phyloP scores from a whole-genome alignment of 2,113 vertebrate genomes.

The Ceuthmochares aereus region DNA sequence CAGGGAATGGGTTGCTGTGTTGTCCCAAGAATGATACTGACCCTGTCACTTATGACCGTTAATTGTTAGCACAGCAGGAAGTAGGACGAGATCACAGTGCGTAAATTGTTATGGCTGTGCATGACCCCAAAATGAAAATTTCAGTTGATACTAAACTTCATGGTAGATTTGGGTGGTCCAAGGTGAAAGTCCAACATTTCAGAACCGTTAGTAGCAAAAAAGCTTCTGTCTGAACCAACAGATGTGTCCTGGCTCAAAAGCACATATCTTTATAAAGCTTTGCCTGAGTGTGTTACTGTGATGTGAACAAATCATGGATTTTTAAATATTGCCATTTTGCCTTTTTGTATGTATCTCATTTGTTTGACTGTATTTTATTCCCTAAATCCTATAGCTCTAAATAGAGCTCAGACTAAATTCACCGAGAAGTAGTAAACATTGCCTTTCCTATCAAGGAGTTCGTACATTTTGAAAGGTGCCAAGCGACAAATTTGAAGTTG shows the following conservation, averaged over 20 bases:
- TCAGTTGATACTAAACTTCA: fast-evolving
- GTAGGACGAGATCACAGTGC: no score
- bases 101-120: fast-evolving
- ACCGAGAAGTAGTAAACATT: neutral
- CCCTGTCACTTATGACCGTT: fast-evolving
- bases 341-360: neutral
- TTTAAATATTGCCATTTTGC: neutral
- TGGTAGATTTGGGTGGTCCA: neutral
- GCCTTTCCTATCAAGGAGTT: neutral
- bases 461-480: fast-evolving
- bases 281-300: neutral
- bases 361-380: neutral
- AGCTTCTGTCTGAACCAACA: neutral
- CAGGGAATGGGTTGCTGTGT: no score
- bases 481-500: neutral
- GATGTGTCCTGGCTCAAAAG: neutral
- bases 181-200: neutral
- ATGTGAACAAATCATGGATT: fast-evolving
- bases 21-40: neutral
- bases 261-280: neutral
- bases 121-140: neutral
- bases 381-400: neutral
- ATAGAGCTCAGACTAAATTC: neutral
- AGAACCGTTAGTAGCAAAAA: neutral
- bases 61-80: neutral